Conservation (phyloP, 2,113 vertebrate genomes). For the Oreotrochilus melanogaster region DNA sequence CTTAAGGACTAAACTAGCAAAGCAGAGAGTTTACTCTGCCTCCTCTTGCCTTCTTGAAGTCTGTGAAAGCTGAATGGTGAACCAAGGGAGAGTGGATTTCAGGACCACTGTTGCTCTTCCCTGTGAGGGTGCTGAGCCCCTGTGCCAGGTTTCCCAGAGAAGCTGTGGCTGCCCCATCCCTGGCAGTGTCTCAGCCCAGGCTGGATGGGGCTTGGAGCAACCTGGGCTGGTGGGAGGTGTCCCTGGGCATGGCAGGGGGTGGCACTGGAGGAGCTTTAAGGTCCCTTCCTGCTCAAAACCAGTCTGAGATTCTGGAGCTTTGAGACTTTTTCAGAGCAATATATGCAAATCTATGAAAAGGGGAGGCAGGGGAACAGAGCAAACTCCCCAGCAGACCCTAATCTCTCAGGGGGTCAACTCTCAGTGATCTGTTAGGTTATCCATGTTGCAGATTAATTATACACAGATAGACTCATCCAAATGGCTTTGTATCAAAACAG, state of each 20-base stretch:
- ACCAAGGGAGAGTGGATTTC: background rate
- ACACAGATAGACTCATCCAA: background rate
- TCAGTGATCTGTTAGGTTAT: background rate
- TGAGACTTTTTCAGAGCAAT: background rate
- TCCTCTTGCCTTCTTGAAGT: background rate
- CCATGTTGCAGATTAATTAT: background rate
- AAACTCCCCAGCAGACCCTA: background rate
- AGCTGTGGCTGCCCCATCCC: too few relatives aligned
- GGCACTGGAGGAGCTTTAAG: too few relatives aligned
- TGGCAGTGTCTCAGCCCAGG: too few relatives aligned
- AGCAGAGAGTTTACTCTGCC: background rate
- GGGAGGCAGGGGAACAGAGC: background rate
- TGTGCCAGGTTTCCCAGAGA: too few relatives aligned
- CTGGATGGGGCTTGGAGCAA: too few relatives aligned
- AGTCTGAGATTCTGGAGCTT: too few relatives aligned
- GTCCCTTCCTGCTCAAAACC: too few relatives aligned
- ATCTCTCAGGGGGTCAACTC: background rate
- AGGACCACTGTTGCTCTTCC: background rate
- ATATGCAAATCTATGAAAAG: background rate
- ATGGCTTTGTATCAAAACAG: background rate
- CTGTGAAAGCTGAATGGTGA: background rate
- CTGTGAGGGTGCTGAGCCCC: too few relatives aligned
- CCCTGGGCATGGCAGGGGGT: too few relatives aligned
- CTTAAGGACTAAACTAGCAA: background rate
- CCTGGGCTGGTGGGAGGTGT: too few relatives aligned